These are phyloP conservation scores for Drosophila niveifrons DNA, from an alignment of 2,888 invertebrate genomes.

Conservation along the genomic window DNA sequence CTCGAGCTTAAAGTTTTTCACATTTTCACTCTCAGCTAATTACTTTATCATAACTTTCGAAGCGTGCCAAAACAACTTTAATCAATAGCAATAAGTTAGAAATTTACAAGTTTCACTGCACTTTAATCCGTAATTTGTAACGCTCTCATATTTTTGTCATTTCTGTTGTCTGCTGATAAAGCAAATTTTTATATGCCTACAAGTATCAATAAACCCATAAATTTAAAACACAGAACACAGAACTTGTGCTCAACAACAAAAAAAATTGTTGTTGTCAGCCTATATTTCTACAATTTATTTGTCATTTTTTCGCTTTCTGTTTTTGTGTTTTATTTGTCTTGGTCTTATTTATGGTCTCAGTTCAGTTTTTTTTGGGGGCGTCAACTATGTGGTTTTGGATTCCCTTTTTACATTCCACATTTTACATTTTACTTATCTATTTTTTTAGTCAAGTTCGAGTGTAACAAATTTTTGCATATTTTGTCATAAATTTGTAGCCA, in stretches of 20 bases:
- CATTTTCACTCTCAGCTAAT: slow-evolving; percentile 20
- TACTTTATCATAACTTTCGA: slow-evolving; percentile 24
- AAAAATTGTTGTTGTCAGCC: slow-evolving; percentile 34
- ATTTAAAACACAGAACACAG: slow-evolving; percentile 47
- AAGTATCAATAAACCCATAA: slow-evolving; percentile 77
- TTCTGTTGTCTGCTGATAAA: slow-evolving; percentile 45
- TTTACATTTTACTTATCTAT: slow-evolving; percentile 33
- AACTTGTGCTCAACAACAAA: slow-evolving; percentile 23
- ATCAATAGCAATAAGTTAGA: not conserved
- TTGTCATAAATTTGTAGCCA: slow-evolving; percentile 66
- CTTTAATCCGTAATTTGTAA: not conserved
- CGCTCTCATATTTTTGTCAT: not conserved
- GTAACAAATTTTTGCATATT: slow-evolving; percentile 76
- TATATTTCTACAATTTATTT: slow-evolving; percentile 29
- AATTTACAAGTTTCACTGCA: not conserved
- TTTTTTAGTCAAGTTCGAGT: slow-evolving; percentile 63
- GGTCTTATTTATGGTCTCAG: slow-evolving; percentile 39
- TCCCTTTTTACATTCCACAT: slow-evolving; percentile 5
- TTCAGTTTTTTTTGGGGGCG: slow-evolving; percentile 52
- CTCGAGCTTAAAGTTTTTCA: slow-evolving; percentile 11
- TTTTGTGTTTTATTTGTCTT: slow-evolving; percentile 41
- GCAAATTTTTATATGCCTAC: slow-evolving; percentile 40
- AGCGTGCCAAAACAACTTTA: not conserved
- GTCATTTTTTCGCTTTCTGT: slow-evolving; percentile 6
- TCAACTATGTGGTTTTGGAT: slow-evolving; percentile 45